A percentile compares a stretch with the other conserved stretches of the same genome.
Evolutionary conservation across 2,113 vertebrate genomes (phyloP).

Genomic region (Pagrus major): DNA sequence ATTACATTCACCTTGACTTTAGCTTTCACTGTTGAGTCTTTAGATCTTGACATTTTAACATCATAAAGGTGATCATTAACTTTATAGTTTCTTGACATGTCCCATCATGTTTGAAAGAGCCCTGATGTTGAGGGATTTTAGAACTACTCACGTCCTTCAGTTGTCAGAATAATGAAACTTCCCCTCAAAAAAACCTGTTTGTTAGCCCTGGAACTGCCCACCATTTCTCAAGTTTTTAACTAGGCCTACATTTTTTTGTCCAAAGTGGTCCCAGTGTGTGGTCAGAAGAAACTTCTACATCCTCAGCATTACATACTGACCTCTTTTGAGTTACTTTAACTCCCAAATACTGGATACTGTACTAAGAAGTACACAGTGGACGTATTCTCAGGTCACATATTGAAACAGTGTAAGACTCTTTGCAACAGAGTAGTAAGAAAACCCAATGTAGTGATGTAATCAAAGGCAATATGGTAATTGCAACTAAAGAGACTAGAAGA

Average conservation of each 20-base stretch:
- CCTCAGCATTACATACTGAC: background rate
- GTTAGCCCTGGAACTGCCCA: background rate
- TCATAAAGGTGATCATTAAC: constrained; percentile 3
- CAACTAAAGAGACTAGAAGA: constrained; percentile 40
- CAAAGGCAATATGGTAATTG: constrained; percentile 57
- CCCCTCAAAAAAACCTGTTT: background rate
- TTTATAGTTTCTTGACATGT: background rate
- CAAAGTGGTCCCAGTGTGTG: no score
- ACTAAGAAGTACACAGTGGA: background rate
- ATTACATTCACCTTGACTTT: constrained; percentile 34
- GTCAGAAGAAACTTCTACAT: background rate
- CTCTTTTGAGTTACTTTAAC: background rate
- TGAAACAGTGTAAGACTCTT: background rate
- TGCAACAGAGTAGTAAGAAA: background rate
- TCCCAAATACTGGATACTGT: background rate
- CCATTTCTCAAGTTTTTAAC: background rate
- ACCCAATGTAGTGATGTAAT: constrained; percentile 56
- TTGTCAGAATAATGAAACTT: background rate
- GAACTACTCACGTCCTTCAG: background rate
- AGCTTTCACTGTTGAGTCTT: background rate
- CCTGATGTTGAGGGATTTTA: background rate
- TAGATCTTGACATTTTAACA: constrained; percentile 24
- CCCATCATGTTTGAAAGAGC: background rate
- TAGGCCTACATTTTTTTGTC: no score
- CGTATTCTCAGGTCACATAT: background rate